phyloP scores from a whole-genome alignment of 2,797 vertebrate genomes.

The Tinamus major region DNA sequence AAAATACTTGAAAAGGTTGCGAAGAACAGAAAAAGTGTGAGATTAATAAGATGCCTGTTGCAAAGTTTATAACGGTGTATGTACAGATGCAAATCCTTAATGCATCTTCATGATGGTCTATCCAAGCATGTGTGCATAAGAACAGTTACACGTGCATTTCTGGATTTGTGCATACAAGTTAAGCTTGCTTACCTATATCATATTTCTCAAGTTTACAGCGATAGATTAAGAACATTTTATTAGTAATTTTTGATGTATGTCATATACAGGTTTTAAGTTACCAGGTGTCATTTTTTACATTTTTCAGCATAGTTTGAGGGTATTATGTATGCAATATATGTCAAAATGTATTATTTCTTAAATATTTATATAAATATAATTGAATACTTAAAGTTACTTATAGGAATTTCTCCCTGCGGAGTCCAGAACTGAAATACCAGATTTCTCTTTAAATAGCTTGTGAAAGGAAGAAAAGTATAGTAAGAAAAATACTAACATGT shows the following conservation, averaged over 20 bases:
- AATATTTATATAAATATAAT: neutral
- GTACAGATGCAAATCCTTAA: conserved; percentile 50
- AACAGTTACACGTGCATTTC: neutral
- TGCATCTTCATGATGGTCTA: conserved; percentile 50
- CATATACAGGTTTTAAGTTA: neutral
- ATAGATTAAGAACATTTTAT: neutral
- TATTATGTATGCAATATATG: neutral
- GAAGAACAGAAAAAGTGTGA: conserved; percentile 62
- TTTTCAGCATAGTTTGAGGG: neutral
- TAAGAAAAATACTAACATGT: neutral
- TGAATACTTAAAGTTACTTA: neutral
- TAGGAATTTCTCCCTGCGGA: neutral
- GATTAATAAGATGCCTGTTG: conserved; percentile 60
- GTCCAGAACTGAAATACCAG: neutral
- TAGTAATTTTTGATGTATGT: neutral
- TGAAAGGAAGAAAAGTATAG: neutral
- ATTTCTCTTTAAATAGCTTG: neutral
- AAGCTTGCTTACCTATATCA: neutral
- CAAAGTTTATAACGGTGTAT: conserved; percentile 50
- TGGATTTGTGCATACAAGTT: neutral
- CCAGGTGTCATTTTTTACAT: neutral
- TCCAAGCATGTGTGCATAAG: conserved; percentile 45
- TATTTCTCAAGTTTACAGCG: neutral
- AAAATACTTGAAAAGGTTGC: conserved; percentile 70
- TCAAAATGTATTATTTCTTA: neutral